Evolutionary conservation across 1,140 invertebrate species (phyloP), one percentile per base, ranked within the genome.

Genomic region (Drosophila varians): DNA sequence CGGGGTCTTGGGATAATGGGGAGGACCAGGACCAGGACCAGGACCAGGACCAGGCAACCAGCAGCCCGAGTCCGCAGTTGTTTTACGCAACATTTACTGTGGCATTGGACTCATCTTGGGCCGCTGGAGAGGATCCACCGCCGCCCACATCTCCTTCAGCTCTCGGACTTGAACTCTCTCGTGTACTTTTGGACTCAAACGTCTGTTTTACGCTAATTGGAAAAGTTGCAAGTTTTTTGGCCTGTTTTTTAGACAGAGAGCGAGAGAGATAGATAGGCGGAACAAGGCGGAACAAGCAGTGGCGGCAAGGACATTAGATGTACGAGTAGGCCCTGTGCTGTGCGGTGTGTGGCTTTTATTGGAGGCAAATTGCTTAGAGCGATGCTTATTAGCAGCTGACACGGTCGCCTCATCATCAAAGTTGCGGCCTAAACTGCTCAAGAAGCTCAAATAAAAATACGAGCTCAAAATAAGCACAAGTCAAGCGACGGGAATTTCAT

Each of bases 351-450:
- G 75, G 82, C 68, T 87, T 86, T 86, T 86, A 86, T 86, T 78
- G 69, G 56, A 73, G 77, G 82, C 60, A 74, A 74, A 80, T 80
- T 72, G 61, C 69, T 73, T 54, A 62, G 56, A 73, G 77, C 71
- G 74, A 87, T 86, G 80, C 80, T 86, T 86, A 86, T 86, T 86
- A 86, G 82, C 80, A 86, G 80, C 80, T 86, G 80, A 86, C 80
- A 86, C 64, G 78, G 68, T n/a, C 28, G 69, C 48, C 77, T 78
- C 64, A 68, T 68, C 64, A 68, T 76, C 76, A 87, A 74, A 87
- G 72, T 66, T 48, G 61, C 28, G 60, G 55, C 56, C 56, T 48
- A 40, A 64, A 62, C 42, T 47, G 56, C 42, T 14, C 14, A 4
- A 47, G 21, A 14, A 47, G 71, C 66, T 69, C 14, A 62, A 61